Conservation (phyloP, 1,140 invertebrate species). For the Brachionus asplanchnoidis region DNA sequence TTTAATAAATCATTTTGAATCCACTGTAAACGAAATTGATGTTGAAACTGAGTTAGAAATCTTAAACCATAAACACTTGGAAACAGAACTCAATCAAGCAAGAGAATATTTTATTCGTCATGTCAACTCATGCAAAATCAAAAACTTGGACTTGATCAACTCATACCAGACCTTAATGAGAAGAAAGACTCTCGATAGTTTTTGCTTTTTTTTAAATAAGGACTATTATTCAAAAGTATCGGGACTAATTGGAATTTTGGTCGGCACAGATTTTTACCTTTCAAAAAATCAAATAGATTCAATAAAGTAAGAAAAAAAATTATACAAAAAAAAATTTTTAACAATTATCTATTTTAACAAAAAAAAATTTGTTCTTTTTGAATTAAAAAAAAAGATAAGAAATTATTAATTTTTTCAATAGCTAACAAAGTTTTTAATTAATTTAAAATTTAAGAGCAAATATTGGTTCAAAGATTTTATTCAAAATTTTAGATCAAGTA, state of each 20-base stretch:
- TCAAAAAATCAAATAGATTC: neutral
- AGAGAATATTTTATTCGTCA: neutral
- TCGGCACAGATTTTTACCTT: neutral
- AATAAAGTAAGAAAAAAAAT: neutral
- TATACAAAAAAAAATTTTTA: neutral
- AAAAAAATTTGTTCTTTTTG: neutral
- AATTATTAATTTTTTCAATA: no score
- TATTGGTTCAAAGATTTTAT: neutral
- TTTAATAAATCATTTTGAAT: neutral
- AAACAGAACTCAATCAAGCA: neutral
- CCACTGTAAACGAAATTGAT: neutral
- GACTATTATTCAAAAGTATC: neutral
- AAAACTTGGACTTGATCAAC: neutral
- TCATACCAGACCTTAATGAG: neutral
- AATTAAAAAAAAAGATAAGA: no score
- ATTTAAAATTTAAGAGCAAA: neutral
- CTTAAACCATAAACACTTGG: neutral
- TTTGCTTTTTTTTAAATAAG: neutral
- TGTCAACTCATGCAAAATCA: neutral
- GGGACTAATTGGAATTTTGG: neutral
- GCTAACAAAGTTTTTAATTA: neutral
- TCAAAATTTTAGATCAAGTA: neutral
- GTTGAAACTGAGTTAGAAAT: neutral
- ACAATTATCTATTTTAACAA: neutral
- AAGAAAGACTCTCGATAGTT: neutral